A percentile compares a stretch with the other conserved stretches of the same genome.
phyloP scores from a whole-genome alignment of 2,797 vertebrate genomes.

The Holocentrus rufus region DNA sequence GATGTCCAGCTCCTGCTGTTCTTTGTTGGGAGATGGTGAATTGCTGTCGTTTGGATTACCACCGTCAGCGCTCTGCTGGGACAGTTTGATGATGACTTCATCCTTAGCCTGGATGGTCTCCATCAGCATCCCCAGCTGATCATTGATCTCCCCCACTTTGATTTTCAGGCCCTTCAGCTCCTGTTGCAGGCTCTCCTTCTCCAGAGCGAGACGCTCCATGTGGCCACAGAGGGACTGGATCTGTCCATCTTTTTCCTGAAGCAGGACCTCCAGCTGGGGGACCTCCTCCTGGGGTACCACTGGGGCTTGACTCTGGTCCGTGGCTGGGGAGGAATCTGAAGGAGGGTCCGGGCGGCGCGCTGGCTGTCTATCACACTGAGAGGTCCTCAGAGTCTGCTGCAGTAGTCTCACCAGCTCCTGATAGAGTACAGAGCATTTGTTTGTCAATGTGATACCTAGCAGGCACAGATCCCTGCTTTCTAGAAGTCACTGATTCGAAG shows the following conservation, averaged over 20 bases:
- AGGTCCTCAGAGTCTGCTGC: slow-evolving; percentile 94
- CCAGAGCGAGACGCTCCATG: slow-evolving; percentile 88
- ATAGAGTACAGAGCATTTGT: neutral
- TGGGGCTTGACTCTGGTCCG: slow-evolving; percentile 30
- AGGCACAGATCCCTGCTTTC: neutral
- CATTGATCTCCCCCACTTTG: slow-evolving; percentile 91
- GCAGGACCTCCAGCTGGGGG: slow-evolving; percentile 72
- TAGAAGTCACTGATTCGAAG: neutral
- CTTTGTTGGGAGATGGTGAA: slow-evolving; percentile 64
- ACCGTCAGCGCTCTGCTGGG: slow-evolving; percentile 80
- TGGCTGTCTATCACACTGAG: slow-evolving; percentile 86
- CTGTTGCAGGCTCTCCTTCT: slow-evolving; percentile 90
- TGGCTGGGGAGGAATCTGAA: slow-evolving; percentile 56
- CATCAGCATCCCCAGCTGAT: slow-evolving; percentile 93
- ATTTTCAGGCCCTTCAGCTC: slow-evolving; percentile 88
- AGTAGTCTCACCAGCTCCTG: slow-evolving; percentile 95
- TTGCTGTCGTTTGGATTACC: slow-evolving; percentile 53
- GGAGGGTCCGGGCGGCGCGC: slow-evolving; percentile 64
- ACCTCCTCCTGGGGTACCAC: slow-evolving; percentile 48
- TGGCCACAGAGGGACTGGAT: slow-evolving; percentile 88
- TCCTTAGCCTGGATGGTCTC: slow-evolving; percentile 99
- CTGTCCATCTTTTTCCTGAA: slow-evolving; percentile 88
- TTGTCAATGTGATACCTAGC: slow-evolving; percentile 9
- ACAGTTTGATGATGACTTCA: slow-evolving; percentile 95
- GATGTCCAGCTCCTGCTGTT: slow-evolving; percentile 88